Evolutionary conservation across 2,888 invertebrate species (phyloP).

Genomic region (Atethmia centrago): DNA sequence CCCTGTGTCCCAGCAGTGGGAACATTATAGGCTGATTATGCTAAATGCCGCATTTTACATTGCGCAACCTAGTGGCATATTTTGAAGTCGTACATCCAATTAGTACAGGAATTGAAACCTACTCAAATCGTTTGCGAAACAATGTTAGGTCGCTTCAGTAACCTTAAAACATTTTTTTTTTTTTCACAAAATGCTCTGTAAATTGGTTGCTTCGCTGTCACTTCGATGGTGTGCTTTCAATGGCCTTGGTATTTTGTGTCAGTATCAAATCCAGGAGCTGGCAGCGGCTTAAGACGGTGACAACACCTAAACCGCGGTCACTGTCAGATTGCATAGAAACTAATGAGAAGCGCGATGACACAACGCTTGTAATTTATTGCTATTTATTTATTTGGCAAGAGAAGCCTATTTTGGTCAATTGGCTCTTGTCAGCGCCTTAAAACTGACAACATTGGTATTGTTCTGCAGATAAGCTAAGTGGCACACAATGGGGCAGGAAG

Average conservation of each 20-base stretch:
- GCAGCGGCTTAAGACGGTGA: not conserved
- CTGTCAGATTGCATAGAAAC: too few species aligned
- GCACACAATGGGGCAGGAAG: constrained; percentile 29
- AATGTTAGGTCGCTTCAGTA: not conserved
- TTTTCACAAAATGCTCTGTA: too few species aligned
- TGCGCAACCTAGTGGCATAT: not conserved
- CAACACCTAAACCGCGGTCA: too few species aligned
- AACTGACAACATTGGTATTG: constrained; percentile 6
- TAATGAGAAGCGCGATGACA: too few species aligned
- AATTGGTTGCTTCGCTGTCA: not conserved
- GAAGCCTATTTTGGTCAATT: too few species aligned
- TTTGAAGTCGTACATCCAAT: not conserved
- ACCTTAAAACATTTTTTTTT: not conserved
- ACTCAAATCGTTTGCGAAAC: not conserved
- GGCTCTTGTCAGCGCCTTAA: not conserved
- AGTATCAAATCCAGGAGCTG: not conserved
- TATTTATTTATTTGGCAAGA: too few species aligned
- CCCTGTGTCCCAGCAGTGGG: too few species aligned
- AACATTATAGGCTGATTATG: too few species aligned
- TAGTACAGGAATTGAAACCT: not conserved
- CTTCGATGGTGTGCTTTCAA: not conserved
- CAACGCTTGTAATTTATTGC: too few species aligned
- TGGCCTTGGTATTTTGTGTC: not conserved
- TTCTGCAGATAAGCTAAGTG: constrained; percentile 23
- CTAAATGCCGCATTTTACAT: not conserved